Base-by-base conservation (phyloP, 1,140 invertebrate genomes). In the Melanaphis sacchari region DNA sequence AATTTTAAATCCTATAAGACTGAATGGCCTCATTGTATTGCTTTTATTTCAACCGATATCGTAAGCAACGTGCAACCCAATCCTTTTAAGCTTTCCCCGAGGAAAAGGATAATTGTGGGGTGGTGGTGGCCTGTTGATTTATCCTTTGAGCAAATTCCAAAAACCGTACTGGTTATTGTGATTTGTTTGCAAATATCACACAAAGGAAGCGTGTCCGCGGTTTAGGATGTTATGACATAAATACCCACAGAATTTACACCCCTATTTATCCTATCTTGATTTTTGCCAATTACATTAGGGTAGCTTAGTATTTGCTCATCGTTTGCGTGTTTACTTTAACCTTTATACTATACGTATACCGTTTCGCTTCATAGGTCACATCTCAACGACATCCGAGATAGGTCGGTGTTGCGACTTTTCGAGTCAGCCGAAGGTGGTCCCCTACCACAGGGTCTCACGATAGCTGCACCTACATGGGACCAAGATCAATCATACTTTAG, bases 401-500 rank as follows among this genome's bases (percentile, higher is more conserved):
- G 98, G 8, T 98, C 98, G 2, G 98, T 99, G 31, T 95, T 99
- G 49, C 96, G 98, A 87, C 95, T 99, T 31, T 98, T 98, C 95
- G 98, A 99, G 95, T 97, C 97, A 15, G 97, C 97, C 2, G 98
- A 98, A 95, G 96, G 96, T n/a, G 96, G 96, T 6, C 96, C 96
- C 2, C 54, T 95, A 82, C 95, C 95, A n/a, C 94, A 95, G n/a
- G 95, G 95, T 11, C 95, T 95, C 26, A 94, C 93, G 7, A 94
- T 94, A 94, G 95, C 76, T 94, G 95, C 94, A 94, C 96, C 43
- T 95, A 96, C 26, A 95, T 96, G 88, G 95, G 96, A 54, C 96
- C 95, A 98, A 95, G 97, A 97, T 95, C 97, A 97, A 94, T 98
- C 97, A 94, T 98, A 99, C 95, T 99, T 99, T 96, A 98, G 98